Percentiles rank a stretch among this genome's conserved stretches.
phyloP scores from a whole-genome alignment of 2,888 invertebrate genomes.

The Cataglyphis rosenhaueri region DNA sequence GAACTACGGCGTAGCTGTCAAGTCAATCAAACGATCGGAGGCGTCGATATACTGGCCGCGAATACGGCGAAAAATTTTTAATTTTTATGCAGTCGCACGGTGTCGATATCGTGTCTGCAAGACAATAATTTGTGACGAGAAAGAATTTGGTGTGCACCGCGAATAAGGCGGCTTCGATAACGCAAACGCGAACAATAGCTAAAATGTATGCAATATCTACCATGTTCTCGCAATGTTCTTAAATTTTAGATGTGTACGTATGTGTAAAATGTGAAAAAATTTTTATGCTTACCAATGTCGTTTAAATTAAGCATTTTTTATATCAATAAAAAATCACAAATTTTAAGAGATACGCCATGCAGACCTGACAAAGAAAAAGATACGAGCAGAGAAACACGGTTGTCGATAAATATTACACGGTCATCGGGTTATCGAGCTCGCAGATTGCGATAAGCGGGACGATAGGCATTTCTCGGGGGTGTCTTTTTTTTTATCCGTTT shows the following conservation, averaged over 20 bases:
- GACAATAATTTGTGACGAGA: constrained; percentile 44
- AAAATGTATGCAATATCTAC: constrained; percentile 45
- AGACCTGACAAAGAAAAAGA: constrained; percentile 35
- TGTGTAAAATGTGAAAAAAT: constrained; percentile 53
- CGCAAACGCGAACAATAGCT: constrained; percentile 21
- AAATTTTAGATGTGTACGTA: background rate
- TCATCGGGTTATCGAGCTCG: constrained; percentile 70
- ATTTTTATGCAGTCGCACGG: background rate
- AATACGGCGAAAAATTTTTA: background rate
- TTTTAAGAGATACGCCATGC: background rate
- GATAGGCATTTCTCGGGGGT: constrained; percentile 62
- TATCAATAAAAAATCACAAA: background rate
- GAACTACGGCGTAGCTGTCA: constrained; percentile 53
- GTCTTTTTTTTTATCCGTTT: constrained; percentile 38
- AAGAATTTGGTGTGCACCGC: background rate
- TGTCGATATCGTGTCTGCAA: constrained; percentile 29
- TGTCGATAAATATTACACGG: constrained; percentile 71
- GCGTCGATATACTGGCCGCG: constrained; percentile 11
- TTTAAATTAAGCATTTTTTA: constrained; percentile 6
- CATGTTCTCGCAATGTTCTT: constrained; percentile 13
- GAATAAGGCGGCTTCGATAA: background rate
- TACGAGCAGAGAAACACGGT: constrained; percentile 41
- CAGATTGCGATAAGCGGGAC: constrained; percentile 70
- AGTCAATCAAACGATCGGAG: constrained; percentile 33
- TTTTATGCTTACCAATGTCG: background rate